Evolutionary conservation across 2,113 vertebrate species (phyloP).

Genomic region (Girardinichthys multiradiatus): DNA sequence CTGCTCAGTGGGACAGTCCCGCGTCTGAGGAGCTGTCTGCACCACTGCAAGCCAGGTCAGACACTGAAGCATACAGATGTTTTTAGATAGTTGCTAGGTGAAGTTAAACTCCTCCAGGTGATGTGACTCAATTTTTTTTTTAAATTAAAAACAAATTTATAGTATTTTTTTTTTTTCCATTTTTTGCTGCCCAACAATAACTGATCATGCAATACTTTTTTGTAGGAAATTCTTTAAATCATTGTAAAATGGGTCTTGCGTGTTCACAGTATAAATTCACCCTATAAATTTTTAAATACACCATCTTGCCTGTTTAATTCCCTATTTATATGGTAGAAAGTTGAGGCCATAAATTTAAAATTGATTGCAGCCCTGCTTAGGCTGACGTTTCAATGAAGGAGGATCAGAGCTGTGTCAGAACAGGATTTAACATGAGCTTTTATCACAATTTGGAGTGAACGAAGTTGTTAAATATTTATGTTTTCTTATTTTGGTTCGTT

Average conservation of each 20-base stretch:
- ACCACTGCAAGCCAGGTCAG: constrained; percentile 70
- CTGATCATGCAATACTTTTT: neutral
- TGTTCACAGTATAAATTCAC: no score
- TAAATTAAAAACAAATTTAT: no score
- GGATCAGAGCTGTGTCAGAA: neutral
- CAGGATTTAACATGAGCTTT: neutral
- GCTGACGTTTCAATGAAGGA: neutral
- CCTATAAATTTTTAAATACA: no score
- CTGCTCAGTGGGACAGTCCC: constrained; percentile 53
- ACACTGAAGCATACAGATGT: neutral
- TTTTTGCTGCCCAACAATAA: no score
- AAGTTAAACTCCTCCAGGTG: neutral
- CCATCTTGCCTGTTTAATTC: no score
- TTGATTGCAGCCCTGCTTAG: no score
- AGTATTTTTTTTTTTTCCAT: no score
- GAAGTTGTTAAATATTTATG: neutral
- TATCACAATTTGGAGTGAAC: neutral
- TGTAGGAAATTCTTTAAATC: neutral
- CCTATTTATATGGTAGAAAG: no score
- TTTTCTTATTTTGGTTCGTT: neutral
- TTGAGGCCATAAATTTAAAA: no score
- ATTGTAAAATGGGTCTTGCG: neutral
- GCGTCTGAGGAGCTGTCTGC: constrained; percentile 42
- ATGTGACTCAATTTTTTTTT: no score
- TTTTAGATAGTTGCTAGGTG: neutral